These are phyloP conservation scores for Caligus rogercresseyi DNA, from an alignment of 1,140 invertebrate species.

Conservation along the genomic window DNA sequence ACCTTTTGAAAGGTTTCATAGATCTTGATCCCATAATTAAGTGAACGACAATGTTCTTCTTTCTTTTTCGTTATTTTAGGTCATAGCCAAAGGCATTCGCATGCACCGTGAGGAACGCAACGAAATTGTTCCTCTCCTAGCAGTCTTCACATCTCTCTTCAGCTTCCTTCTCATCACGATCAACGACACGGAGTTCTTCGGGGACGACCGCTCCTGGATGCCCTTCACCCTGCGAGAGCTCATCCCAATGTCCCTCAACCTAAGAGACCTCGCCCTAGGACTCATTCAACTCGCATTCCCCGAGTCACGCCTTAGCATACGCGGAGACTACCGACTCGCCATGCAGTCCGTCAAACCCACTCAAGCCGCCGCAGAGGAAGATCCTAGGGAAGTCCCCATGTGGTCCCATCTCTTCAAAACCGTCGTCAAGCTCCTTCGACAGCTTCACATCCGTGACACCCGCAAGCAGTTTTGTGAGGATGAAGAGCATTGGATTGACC, in stretches of 20 bases:
- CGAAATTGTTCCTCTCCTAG: conserved; percentile 53
- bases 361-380: not conserved
- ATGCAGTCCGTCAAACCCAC: conserved; percentile 4
- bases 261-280: conserved; percentile 58
- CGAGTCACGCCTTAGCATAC: conserved; percentile 35
- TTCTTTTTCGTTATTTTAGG: too few relatives aligned
- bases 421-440: conserved; percentile 49
- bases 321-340: conserved; percentile 17
- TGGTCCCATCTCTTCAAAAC: conserved; percentile 33
- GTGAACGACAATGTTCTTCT: too few relatives aligned
- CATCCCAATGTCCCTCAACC: conserved; percentile 30
- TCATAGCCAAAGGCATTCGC: conserved; percentile 47
- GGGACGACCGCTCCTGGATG: conserved; percentile 27
- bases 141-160: conserved; percentile 68
- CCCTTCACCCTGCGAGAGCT: conserved; percentile 35
- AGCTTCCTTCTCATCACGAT: conserved; percentile 60
- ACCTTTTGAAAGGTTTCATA: too few relatives aligned
- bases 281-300: conserved; percentile 77
- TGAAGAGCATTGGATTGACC: conserved; percentile 48
- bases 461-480: conserved; percentile 51
- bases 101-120: conserved; percentile 44
- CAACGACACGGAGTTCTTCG: conserved; percentile 66
- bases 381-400: conserved; percentile 21
- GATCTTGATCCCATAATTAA: too few relatives aligned
- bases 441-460: conserved; percentile 61